Base-by-base conservation (phyloP, 2,797 vertebrate species). In the Sebastiscus tertius region DNA sequence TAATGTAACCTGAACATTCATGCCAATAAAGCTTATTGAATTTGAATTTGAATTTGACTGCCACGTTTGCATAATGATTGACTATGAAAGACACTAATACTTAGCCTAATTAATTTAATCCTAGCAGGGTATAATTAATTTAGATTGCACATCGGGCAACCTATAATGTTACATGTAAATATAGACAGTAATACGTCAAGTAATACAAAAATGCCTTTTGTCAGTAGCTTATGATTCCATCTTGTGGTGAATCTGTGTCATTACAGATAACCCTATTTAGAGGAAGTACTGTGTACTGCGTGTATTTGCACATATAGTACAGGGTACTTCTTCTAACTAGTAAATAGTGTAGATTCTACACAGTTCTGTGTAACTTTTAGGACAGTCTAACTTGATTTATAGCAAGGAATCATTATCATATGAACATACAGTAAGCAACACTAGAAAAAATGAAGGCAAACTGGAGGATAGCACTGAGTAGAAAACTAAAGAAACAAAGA, bases 201-300 rank as follows among this genome's bases (percentile, higher is more conserved):
- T 31, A 12, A 60, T 24, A 12, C 12, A 0, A 5, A 18, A 58
- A 14, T 27, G 58, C 12, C n/a, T 68, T 68, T 3, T 64, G 36
- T 61, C 31, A 46, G 52, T 72, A 46, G 68, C 73, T 83, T 79
- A 69, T 79, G 56, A 13, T 86, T 42, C 93, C 90, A 90, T 88
- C 93, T 87, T 75, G 88, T 93, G 93, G 82, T 76, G 46, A 12
- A 56, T 72, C 4, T 18, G 12, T 79, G 83, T 62, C 58, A 83
- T 29, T 83, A 71, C 87, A 82, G 20, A n/a, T 58, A 54, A 60
- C 5, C 4, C 1, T 26, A 13, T 54, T 62, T 2, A 16, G 16
- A 70, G 6, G 18, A 24, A 4, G 20, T 27, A 52, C 18, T 0
- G 18, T 49, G 18, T 27, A 39, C 0, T 9, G 2, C 18, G 46